Conservation (phyloP, 2,797 vertebrate species). For the Apogon talboti region DNA sequence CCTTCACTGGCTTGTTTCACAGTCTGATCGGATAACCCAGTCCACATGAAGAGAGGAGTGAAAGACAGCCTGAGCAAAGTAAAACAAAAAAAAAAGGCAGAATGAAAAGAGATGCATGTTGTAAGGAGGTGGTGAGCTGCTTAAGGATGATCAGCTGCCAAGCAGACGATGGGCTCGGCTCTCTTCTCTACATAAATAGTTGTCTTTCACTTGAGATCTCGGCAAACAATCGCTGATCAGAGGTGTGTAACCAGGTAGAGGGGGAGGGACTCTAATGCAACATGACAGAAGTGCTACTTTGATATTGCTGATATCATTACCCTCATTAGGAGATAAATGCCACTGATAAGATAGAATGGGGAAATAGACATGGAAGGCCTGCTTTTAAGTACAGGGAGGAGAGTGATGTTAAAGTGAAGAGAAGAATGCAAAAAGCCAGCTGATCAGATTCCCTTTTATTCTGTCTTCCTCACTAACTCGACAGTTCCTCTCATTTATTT, state of each 20-base stretch:
- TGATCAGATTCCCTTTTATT: slow-evolving; percentile 69
- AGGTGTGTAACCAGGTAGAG: slow-evolving; percentile 72
- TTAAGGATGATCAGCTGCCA: slow-evolving; percentile 65
- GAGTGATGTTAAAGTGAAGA: slow-evolving; percentile 68
- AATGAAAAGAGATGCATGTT: slow-evolving; percentile 50
- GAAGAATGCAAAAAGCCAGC: slow-evolving; percentile 55
- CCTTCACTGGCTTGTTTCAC: slow-evolving; percentile 61
- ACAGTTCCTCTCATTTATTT: slow-evolving; percentile 48
- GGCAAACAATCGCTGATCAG: slow-evolving; percentile 82
- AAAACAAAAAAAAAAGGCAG: slow-evolving; percentile 18
- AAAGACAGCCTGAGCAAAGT: slow-evolving; percentile 57
- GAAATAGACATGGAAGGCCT: slow-evolving; percentile 76
- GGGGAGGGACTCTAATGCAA: slow-evolving; percentile 77
- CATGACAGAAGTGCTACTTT: slow-evolving; percentile 85
- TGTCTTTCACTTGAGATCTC: slow-evolving; percentile 75
- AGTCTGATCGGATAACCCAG: slow-evolving; percentile 71
- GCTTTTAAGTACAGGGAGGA: slow-evolving; percentile 78
- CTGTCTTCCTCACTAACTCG: slow-evolving; percentile 32
- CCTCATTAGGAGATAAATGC: slow-evolving; percentile 81
- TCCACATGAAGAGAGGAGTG: slow-evolving; percentile 63
- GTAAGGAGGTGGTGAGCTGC: slow-evolving; percentile 62
- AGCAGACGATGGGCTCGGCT: slow-evolving; percentile 50
- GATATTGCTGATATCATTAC: slow-evolving; percentile 77
- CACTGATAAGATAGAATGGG: slow-evolving; percentile 83
- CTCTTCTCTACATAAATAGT: slow-evolving; percentile 78